Base-by-base conservation (phyloP, 2,113 vertebrate genomes). In the Ivindomyrus marchei region DNA sequence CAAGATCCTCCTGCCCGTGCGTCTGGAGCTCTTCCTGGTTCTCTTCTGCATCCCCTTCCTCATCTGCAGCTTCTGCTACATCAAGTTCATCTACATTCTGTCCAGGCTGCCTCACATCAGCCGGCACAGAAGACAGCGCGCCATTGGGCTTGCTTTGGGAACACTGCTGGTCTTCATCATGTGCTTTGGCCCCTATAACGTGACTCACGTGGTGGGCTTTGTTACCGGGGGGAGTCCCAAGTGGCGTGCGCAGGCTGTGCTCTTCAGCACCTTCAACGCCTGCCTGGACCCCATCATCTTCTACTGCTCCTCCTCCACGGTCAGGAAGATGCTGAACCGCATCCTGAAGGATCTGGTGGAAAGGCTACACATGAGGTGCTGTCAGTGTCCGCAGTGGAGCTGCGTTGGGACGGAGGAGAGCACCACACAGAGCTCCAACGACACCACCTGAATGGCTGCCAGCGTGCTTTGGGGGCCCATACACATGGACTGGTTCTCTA, bases 201-300 rank as follows among this genome's bases (percentile, higher is more conserved):
- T 96, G 56, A 95, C 96, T 19, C 94, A 96, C 9, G 39, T 95
- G 88, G 94, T 96, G 70, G 96, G 96, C 0, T 96, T 89, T 45
- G 4, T 92, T 58, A 9, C 2, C 0, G 52, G 87, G 10, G 0
- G 90, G 6, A 96, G 92, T 91, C 95, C 95, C 2, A 0, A 0
- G 0, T 96, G 96, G 96, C 90, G 96, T 42, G 52, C 49, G 0
- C 46, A 93, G 0, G 94, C 95, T 0, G 91, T 97, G 85, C 90
- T 96, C 0, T 89, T 95, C 88, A 95, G 95, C 52, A 95, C 94
- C 11, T 93, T 96, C 66, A 96, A 96, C 2, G 95, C 95, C 90
- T 94, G 94, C n/a, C 91, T 96, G 90, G 95, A 97, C 80, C 96
- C 96, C 0, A 56, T 97, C 49, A 93, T 97, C 4, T 96, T 96